These are phyloP conservation scores for Drosophila paucipuncta DNA, from an alignment of 2,888 invertebrate species.

Conservation along the genomic window DNA sequence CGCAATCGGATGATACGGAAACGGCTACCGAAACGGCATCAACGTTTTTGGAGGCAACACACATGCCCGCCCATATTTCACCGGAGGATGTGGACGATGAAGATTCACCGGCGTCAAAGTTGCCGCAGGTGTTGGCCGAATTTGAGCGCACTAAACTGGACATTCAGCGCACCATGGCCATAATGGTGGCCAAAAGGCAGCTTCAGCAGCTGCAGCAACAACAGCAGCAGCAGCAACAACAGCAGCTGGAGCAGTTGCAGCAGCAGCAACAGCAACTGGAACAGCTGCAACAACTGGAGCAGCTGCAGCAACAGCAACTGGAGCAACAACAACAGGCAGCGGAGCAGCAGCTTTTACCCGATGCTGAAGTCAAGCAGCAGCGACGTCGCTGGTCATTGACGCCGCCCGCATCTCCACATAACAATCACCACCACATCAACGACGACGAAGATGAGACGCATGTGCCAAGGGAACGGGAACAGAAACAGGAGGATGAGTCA, in stretches of 20 bases:
- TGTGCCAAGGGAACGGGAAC: conserved; percentile 23
- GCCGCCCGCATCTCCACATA: conserved; percentile 80
- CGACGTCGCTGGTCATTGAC: conserved; percentile 81
- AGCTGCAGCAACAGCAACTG: conserved; percentile 20
- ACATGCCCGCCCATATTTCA: conserved; percentile 5
- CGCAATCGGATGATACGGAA: conserved; percentile 52
- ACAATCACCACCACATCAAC: conserved; percentile 52
- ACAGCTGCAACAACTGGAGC: conserved; percentile 35
- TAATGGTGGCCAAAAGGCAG: conserved; percentile 54
- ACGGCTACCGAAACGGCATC: conserved; percentile 59
- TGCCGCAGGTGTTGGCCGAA: conserved; percentile 80
- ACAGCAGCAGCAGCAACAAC: background rate
- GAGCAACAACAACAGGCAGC: background rate
- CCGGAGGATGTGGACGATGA: conserved; percentile 26
- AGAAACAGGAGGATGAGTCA: background rate
- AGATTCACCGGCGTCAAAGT: conserved; percentile 68
- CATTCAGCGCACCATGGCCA: conserved; percentile 80
- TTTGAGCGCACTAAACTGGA: conserved; percentile 83
- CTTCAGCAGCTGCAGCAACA: conserved; percentile 21
- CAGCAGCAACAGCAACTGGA: conserved; percentile 21
- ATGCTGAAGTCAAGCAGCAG: conserved; percentile 33
- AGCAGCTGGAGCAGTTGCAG: conserved; percentile 11
- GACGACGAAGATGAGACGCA: conserved; percentile 29
- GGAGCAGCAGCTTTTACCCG: conserved; percentile 14
- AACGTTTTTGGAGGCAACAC: conserved; percentile 32